These are phyloP conservation scores for Poeciliopsis infans DNA, from an alignment of 2,797 vertebrate genomes.

Conservation along the genomic window DNA sequence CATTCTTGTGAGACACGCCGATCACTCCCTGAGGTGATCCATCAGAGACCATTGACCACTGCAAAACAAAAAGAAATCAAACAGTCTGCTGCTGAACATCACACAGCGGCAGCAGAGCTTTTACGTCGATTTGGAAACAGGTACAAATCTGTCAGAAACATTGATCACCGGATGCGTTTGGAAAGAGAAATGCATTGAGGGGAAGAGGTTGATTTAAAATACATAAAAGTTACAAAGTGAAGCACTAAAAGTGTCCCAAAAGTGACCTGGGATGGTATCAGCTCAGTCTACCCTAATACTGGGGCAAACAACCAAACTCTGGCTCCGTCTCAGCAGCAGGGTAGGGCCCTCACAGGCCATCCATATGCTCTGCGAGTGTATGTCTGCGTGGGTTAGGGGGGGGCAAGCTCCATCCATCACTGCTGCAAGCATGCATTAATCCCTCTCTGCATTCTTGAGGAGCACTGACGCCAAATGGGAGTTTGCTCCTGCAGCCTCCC, in stretches of 20 bases:
- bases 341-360: conserved; percentile 33
- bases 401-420: conserved; percentile 72
- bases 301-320: conserved; percentile 52
- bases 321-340: conserved; percentile 58
- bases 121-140: conserved; percentile 11
- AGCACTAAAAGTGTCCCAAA: conserved; percentile 34
- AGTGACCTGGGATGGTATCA: conserved; percentile 36
- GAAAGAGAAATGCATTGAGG: conserved; percentile 16
- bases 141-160: not conserved
- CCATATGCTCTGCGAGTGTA: conserved; percentile 53
- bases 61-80: conserved; percentile 29
- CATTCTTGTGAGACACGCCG: conserved; percentile 55
- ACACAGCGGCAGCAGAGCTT: conserved; percentile 37
- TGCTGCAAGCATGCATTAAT: conserved; percentile 74
- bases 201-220: conserved; percentile 45
- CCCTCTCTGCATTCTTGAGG: conserved; percentile 78
- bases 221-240: conserved; percentile 50
- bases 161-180: conserved; percentile 37
- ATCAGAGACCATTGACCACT: conserved; percentile 74
- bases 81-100: conserved; percentile 56
- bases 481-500: conserved; percentile 55
- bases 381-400: not conserved
- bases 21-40: conserved; percentile 70
- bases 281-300: conserved; percentile 21
- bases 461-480: conserved; percentile 64